Percentiles rank a stretch among this genome's conserved stretches.
These are phyloP conservation scores for Solea senegalensis DNA, from an alignment of 2,113 vertebrate species.

Conservation along the genomic window DNA sequence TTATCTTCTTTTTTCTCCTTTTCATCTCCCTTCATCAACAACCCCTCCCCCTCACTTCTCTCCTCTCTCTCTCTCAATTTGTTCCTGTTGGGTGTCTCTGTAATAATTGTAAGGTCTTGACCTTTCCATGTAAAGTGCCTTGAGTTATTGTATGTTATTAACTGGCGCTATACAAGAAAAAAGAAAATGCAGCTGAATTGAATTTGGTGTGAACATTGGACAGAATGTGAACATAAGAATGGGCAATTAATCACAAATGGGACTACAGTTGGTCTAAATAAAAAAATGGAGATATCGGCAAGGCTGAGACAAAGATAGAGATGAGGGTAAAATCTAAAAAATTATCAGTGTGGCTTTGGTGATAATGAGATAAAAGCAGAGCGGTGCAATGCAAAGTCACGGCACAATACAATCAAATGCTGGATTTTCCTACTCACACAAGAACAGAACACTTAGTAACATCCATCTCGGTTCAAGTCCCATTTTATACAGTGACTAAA, in stretches of 20 bases:
- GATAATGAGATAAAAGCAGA: neutral
- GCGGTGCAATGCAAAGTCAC: slow-evolving; percentile 1
- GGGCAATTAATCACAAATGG: neutral
- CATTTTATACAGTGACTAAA: neutral
- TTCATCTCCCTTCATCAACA: no score
- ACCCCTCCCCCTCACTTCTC: no score
- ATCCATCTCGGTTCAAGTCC: neutral
- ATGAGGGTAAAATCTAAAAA: no score
- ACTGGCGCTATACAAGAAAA: neutral
- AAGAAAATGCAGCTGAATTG: neutral
- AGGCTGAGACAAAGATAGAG: neutral
- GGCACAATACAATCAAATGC: neutral
- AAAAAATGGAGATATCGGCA: no score
- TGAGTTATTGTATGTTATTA: no score
- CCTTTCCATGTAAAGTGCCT: neutral
- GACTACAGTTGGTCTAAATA: no score
- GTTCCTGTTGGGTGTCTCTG: no score
- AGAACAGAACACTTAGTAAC: slow-evolving; percentile 2
- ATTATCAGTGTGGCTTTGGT: neutral
- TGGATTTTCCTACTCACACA: neutral
- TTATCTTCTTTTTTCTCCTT: no score
- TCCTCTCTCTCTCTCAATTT: no score
- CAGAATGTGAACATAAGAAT: no score
- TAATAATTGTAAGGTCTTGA: neutral
- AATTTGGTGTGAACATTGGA: no score